Evolutionary conservation across 2,113 vertebrate species (phyloP), one percentile per base, ranked within the genome.

Genomic region (Mustela nigripes): DNA sequence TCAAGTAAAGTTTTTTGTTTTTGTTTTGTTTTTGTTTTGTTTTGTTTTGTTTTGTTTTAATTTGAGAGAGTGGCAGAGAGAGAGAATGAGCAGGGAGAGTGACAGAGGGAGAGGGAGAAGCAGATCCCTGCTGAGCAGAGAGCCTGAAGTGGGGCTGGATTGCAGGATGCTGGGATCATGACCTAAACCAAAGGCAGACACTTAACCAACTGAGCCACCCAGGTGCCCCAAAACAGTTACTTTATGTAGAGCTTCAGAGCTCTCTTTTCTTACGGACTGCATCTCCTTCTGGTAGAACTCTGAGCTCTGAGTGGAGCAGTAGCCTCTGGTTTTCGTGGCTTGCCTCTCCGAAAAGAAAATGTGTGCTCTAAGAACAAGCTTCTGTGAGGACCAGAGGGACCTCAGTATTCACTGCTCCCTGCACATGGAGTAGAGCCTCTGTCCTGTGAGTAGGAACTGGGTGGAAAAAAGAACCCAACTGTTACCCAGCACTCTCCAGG

Each of bases 351-450:
- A 60, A 5, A 26, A 50, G 33, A 16, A 3, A 50, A 62, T 9
- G 8, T 76, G 58, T 78, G 12, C 7, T 79, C 4, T 83, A 45
- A 56, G 4, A 89, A 45, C 10, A 24, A 53, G 4, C 22, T 50
- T 11, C 2, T 2, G 0, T 60, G 14, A 18, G 24, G 9, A 2
- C n/a, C n/a, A 14, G 2, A 24, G 14, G 71, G 21, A 4, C 4
- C 5, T 18, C n/a, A 50, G 22, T 24, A 80, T 58, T 50, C 48
- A 92, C 15, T 85, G 5, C 4, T 3, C 79, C 18, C 4, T 73
- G 22, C 7, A 12, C 11, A 6, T 36, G 5, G 31, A 1, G 1
- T 18, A 22, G 31, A 76, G 0, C 5, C 14, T 65, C 53, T 78
- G 22, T 50, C 31, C 4, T 58, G 3, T 22, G 31, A 45, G 4